Evolutionary conservation across 2,113 vertebrate genomes (phyloP).

Genomic region (Mustelus asterias): DNA sequence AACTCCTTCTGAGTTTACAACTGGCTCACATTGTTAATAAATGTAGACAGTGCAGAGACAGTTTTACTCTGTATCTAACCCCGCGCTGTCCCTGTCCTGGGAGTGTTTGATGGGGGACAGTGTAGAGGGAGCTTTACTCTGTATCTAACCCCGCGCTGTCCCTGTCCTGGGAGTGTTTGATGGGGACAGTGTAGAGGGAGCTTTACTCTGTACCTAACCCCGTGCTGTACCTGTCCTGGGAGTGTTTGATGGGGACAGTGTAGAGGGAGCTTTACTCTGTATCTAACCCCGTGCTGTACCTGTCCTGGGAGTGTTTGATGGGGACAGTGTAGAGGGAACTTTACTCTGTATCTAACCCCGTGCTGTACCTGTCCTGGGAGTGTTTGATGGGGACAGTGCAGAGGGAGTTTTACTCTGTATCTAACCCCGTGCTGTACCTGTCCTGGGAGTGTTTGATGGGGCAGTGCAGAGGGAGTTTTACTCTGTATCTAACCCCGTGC

Average conservation of each 20-base stretch:
- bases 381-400: neutral
- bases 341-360: too few relatives aligned
- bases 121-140: neutral
- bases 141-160: too few relatives aligned
- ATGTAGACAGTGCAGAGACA: neutral
- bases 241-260: too few relatives aligned
- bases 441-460: neutral
- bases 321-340: too few relatives aligned
- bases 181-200: too few relatives aligned
- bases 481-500: neutral
- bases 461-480: neutral
- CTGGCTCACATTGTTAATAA: neutral
- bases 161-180: too few relatives aligned
- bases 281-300: too few relatives aligned
- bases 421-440: neutral
- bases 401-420: neutral
- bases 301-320: too few relatives aligned
- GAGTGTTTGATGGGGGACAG: neutral
- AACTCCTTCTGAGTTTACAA: neutral
- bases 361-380: neutral
- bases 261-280: too few relatives aligned
- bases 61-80: neutral
- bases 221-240: too few relatives aligned
- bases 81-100: too few relatives aligned
- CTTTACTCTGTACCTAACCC: too few relatives aligned